Evolutionary conservation across 2,113 vertebrate genomes (phyloP).

Genomic region (Numenius arquata): DNA sequence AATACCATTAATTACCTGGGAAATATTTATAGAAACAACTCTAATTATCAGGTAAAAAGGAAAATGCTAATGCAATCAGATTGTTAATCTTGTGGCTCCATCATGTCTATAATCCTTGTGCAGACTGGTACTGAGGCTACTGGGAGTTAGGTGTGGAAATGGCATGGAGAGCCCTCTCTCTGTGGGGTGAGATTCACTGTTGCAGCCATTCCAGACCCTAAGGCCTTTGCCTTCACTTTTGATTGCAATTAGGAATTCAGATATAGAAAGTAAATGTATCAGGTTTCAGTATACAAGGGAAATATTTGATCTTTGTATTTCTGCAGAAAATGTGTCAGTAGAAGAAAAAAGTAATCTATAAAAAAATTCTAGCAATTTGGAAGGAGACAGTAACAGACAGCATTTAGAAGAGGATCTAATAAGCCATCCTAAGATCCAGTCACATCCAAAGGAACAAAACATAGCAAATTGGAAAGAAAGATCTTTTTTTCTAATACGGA

Average conservation of each 20-base stretch:
- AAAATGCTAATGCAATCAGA: background rate
- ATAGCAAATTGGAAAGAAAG: background rate
- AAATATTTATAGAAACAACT: background rate
- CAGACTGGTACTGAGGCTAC: background rate
- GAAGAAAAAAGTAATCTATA: background rate
- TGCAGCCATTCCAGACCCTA: background rate
- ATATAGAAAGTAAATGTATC: background rate
- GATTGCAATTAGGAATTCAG: background rate
- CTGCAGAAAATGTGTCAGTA: background rate
- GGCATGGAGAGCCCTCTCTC: fast-evolving
- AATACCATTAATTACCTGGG: background rate
- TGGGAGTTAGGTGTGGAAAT: fast-evolving
- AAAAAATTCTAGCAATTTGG: background rate
- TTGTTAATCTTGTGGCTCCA: background rate
- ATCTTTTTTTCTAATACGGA: fast-evolving
- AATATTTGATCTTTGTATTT: background rate
- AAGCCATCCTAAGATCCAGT: background rate
- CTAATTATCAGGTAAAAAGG: background rate
- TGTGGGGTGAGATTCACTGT: background rate
- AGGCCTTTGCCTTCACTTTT: background rate
- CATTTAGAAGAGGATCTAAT: background rate
- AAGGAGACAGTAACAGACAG: background rate
- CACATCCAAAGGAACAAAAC: background rate
- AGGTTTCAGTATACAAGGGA: background rate
- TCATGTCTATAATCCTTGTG: background rate